Conservation (phyloP, 2,113 vertebrate genomes). For the Grammomys surdaster region DNA sequence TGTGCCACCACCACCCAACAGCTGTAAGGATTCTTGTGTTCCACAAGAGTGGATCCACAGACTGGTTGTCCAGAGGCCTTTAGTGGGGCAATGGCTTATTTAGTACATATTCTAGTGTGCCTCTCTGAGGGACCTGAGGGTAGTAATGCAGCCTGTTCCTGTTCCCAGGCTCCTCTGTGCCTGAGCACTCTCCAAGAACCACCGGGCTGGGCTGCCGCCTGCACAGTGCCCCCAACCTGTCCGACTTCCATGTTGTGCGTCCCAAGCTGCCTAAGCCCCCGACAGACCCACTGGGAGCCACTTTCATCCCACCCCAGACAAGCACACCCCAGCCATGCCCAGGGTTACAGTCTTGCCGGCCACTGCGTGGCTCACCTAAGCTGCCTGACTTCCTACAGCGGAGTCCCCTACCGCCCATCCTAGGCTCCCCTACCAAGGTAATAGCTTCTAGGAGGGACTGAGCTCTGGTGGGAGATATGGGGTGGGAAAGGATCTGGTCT, state of each 20-base stretch:
- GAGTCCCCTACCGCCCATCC: constrained; percentile 95
- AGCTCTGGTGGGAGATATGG: too few relatives aligned
- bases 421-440: constrained; percentile 97
- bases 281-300: constrained; percentile 91
- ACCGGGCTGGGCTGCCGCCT: constrained; percentile 93
- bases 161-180: constrained; percentile 78
- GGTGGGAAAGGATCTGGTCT: neutral
- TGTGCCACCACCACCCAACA: too few relatives aligned
- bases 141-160: neutral
- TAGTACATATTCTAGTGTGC: neutral
- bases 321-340: constrained; percentile 84
- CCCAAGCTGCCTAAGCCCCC: constrained; percentile 97
- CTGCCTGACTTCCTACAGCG: constrained; percentile 97
- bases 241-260: constrained; percentile 87
- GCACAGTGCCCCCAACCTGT: constrained; percentile 96
- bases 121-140: rapidly evolving
- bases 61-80: too few relatives aligned
- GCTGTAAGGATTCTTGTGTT: neutral
- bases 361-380: constrained; percentile 94
- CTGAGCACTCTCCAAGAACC: constrained; percentile 82
- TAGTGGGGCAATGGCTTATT: too few relatives aligned
- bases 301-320: constrained; percentile 77
- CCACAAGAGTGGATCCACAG: too few relatives aligned
- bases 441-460: rapidly evolving
- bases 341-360: constrained; percentile 87